These are phyloP conservation scores for Nymphalis urticae DNA, from an alignment of 2,888 invertebrate species.

Conservation along the genomic window DNA sequence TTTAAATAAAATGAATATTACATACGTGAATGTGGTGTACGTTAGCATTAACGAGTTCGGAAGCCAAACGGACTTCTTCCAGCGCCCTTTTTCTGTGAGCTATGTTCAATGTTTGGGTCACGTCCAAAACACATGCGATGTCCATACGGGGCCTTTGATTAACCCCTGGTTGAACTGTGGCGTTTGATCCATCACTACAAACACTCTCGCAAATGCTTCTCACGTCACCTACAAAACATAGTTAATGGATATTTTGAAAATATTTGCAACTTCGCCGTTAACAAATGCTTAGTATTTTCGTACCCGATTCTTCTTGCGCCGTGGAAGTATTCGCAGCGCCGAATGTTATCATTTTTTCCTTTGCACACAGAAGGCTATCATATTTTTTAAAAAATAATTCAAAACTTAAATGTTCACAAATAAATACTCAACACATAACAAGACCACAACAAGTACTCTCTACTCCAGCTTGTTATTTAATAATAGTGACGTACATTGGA, in stretches of 20 bases:
- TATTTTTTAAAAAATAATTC: slow-evolving; percentile 47
- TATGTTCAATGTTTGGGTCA: slow-evolving; percentile 86
- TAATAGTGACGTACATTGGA: slow-evolving; percentile 56
- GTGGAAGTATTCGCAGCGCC: slow-evolving; percentile 68
- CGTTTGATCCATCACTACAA: slow-evolving; percentile 79
- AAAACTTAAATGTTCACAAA: slow-evolving; percentile 53
- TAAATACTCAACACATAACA: slow-evolving; percentile 49
- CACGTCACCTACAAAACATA: slow-evolving; percentile 66
- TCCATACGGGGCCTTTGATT: slow-evolving; percentile 88
- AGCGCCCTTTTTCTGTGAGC: slow-evolving; percentile 89
- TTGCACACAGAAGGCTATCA: slow-evolving; percentile 67
- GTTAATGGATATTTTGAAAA: slow-evolving; percentile 40
- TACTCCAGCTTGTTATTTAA: slow-evolving; percentile 69
- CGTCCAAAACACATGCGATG: slow-evolving; percentile 93
- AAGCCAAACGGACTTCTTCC: slow-evolving; percentile 92
- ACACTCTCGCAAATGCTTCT: slow-evolving; percentile 79
- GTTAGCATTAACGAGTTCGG: slow-evolving; percentile 89
- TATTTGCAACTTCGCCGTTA: slow-evolving; percentile 26
- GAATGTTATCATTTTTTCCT: slow-evolving; percentile 76
- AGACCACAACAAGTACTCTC: slow-evolving; percentile 47
- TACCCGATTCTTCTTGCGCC: slow-evolving; percentile 74
- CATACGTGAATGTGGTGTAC: slow-evolving; percentile 91
- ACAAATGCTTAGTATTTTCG: slow-evolving; percentile 34
- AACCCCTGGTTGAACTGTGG: slow-evolving; percentile 70
- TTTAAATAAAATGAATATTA: slow-evolving; percentile 24